Percentiles rank a stretch among this genome's conserved stretches.
These are phyloP conservation scores for Pammene fasciana DNA, from an alignment of 2,888 invertebrate genomes.

Conservation along the genomic window DNA sequence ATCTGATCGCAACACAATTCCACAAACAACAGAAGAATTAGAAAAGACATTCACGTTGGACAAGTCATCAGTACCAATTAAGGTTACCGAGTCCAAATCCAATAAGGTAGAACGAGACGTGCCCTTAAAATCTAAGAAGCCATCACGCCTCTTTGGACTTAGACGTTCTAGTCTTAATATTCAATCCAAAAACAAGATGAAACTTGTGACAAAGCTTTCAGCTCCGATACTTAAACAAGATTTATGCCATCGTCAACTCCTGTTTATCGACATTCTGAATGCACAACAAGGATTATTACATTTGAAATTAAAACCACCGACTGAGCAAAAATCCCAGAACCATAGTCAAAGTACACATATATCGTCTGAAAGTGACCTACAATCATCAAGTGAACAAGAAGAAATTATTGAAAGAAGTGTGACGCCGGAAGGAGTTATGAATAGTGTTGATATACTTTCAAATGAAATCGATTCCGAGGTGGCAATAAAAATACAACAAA, in stretches of 20 bases:
- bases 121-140: neutral
- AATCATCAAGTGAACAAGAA: neutral
- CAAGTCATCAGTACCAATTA: neutral
- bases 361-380: neutral
- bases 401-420: neutral
- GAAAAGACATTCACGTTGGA: neutral
- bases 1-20: neutral
- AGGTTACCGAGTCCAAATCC: neutral
- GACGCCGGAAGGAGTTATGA: neutral
- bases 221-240: neutral
- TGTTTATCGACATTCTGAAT: neutral
- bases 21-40: conserved; percentile 1
- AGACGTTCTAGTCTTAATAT: neutral
- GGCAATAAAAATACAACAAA: neutral
- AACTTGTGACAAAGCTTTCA: neutral
- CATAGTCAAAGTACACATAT: neutral
- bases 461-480: neutral
- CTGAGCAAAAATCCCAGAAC: neutral
- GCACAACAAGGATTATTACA: neutral
- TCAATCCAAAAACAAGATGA: neutral
- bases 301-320: no score
- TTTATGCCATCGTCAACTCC: neutral
- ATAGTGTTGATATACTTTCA: neutral
- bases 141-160: neutral
- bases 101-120: neutral